Base-by-base conservation (phyloP, 2,888 invertebrate genomes). In the Tuberolachnus salignus region DNA sequence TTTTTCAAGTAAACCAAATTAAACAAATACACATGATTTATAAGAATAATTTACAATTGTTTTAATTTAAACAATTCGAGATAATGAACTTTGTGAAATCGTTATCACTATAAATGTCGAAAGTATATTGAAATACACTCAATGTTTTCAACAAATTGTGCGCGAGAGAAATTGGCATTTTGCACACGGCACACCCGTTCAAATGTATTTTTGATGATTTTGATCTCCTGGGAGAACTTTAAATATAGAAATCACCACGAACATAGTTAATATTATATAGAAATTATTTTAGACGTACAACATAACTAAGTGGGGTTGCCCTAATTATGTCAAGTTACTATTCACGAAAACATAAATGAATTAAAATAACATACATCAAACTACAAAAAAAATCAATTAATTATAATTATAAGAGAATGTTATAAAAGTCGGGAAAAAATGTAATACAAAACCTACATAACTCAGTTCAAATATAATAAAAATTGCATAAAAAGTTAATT, bases 141-240 rank as follows among this genome's bases (percentile, higher is more conserved):
- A 53, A 53, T 3, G 53, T 42, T 69, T 69, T 55, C 13, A 34
- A 73, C 16, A 49, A 67, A 63, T 64, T 64, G 44, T n/a, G 3
- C 8, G 14, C 44, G 16, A 64, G 21, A n/a, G 42, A 53, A 74
- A 64, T 53, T 63, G 63, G 53, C 53, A 53, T 53, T 64, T 64
- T 67, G 67, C 75, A 67, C 75, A 66, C 75, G 55, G 67, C 57
- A 72, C 72, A 67, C 59, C 55, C 14, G 49, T 67, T 67, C 16
- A 57, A 57, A 78, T 78, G 75, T 78, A 78, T 78, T 78, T 78
- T 78, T 57, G 75, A 78, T 57, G 67, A 78, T 66, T 67, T 75
- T 67, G 34, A 59, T 69, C 75, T 78, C 67, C 67, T 49, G 23
- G 59, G 46, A 59, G 57, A 67, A 78, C 67, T 78, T 69, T 78